These are phyloP conservation scores for Pangasius djambal DNA, from an alignment of 2,797 vertebrate species.

Conservation along the genomic window DNA sequence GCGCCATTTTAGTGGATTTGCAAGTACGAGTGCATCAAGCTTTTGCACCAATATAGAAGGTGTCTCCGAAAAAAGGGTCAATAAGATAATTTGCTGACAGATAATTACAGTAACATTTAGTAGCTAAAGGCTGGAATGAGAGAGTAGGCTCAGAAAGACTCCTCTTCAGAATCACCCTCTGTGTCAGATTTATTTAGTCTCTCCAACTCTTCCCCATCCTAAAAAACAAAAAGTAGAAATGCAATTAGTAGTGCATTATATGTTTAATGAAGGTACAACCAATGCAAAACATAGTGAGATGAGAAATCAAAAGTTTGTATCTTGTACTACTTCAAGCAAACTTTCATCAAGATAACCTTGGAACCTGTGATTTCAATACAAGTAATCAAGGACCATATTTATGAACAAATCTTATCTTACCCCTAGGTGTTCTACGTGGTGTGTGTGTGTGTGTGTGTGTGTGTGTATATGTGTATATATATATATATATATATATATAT, in stretches of 20 bases:
- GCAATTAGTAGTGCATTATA: not conserved
- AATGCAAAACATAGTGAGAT: not conserved
- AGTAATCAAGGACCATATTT: too few relatives aligned
- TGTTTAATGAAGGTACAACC: not conserved
- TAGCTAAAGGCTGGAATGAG: not conserved
- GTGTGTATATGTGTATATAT: too few relatives aligned
- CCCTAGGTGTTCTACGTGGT: too few relatives aligned
- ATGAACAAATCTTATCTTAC: too few relatives aligned
- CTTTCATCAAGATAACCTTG: too few relatives aligned
- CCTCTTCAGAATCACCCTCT: conserved; percentile 91
- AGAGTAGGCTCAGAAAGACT: conserved; percentile 66
- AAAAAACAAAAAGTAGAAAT: conserved; percentile 60
- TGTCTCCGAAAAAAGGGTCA: not conserved
- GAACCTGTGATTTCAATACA: not conserved
- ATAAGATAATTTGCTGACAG: conserved; percentile 32
- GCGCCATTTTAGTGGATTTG: not conserved
- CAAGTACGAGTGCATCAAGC: not conserved
- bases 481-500: too few relatives aligned
- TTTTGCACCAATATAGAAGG: not conserved
- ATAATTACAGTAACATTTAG: conserved; percentile 31
- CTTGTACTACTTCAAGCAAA: not conserved
- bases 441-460: too few relatives aligned
- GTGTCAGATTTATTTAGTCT: conserved; percentile 85
- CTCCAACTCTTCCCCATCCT: conserved; percentile 96
- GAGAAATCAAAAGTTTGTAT: not conserved